phyloP scores from a whole-genome alignment of 1,140 invertebrate genomes.

The Hylaeus volcanicus region DNA sequence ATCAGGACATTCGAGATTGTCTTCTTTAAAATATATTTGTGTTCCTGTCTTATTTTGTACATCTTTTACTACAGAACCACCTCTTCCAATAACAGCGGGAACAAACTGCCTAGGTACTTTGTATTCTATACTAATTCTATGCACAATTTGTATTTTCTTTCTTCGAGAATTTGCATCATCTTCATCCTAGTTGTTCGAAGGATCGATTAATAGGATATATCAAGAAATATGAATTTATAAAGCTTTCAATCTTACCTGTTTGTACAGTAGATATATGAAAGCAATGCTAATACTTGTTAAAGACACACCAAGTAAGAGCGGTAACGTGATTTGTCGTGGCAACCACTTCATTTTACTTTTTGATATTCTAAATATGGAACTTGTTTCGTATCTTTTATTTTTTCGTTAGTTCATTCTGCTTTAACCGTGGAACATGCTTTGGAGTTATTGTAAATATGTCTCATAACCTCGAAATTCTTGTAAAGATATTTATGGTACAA shows the following conservation, averaged over 20 bases:
- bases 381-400: constrained; percentile 2
- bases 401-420: neutral
- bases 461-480: constrained; percentile 22
- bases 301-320: constrained; percentile 75
- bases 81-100: constrained; percentile 83
- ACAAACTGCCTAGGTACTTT: constrained; percentile 79
- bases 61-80: constrained; percentile 85
- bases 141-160: neutral
- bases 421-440: neutral
- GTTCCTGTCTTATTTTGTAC: constrained; percentile 87
- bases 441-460: constrained; percentile 1
- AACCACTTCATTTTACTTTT: constrained; percentile 59
- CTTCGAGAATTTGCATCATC: constrained; percentile 11
- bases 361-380: neutral
- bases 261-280: constrained; percentile 76
- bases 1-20: constrained; percentile 65
- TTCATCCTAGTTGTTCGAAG: constrained; percentile 55
- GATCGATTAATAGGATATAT: constrained; percentile 20
- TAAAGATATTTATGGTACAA: neutral
- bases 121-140: constrained; percentile 65
- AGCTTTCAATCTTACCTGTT: constrained; percentile 68
- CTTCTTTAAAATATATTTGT: constrained; percentile 84
- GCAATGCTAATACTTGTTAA: constrained; percentile 76
- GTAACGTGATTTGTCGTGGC: constrained; percentile 57
- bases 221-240: constrained; percentile 4